Conservation (phyloP, 2,797 vertebrate genomes). For the Gila robusta region DNA sequence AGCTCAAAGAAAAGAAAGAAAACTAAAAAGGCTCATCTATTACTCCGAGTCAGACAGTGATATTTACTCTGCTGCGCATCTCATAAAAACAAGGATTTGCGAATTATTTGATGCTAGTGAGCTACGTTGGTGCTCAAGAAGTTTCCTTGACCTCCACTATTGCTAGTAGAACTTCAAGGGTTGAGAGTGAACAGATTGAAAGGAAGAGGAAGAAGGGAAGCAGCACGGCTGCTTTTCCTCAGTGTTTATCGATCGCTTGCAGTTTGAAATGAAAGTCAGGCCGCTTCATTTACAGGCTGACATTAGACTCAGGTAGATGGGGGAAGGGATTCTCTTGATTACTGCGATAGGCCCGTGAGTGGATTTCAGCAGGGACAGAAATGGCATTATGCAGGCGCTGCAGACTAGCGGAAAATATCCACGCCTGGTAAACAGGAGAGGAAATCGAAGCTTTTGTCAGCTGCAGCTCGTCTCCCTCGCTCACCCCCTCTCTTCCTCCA, state of each 20-base stretch:
- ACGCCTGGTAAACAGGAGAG: constrained; percentile 72
- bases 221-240: constrained; percentile 74
- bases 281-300: constrained; percentile 76
- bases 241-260: constrained; percentile 76
- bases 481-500: constrained; percentile 42
- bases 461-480: constrained; percentile 57
- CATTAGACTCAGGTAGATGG: constrained; percentile 65
- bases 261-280: constrained; percentile 77
- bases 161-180: not conserved
- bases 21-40: not conserved
- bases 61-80: constrained; percentile 66
- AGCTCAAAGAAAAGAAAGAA: not conserved
- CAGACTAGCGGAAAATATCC: constrained; percentile 75
- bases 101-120: constrained; percentile 66
- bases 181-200: not conserved
- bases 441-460: constrained; percentile 77
- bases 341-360: constrained; percentile 40
- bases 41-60: constrained; percentile 44
- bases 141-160: not conserved
- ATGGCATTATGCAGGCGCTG: constrained; percentile 59
- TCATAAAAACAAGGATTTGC: constrained; percentile 72
- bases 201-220: constrained; percentile 30
- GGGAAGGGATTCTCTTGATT: constrained; percentile 42
- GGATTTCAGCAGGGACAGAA: constrained; percentile 47
- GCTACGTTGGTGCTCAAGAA: not conserved